Evolutionary conservation across 2,113 vertebrate genomes (phyloP).

Genomic region (Psammodynastes pulverulentus): DNA sequence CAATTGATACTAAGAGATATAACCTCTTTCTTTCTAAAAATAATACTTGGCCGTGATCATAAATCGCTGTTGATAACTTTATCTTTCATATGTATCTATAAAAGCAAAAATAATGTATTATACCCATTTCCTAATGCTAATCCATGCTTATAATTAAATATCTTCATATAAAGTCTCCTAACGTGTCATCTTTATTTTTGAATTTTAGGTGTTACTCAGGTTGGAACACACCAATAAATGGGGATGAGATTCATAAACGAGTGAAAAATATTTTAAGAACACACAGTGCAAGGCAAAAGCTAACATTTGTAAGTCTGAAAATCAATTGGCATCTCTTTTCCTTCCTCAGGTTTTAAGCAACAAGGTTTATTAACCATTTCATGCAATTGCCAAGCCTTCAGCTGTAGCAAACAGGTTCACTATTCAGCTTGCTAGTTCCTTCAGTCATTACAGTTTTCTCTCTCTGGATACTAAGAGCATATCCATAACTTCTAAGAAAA

Average conservation of each 20-base stretch:
- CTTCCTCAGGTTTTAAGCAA: slow-evolving; percentile 4
- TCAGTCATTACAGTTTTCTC: neutral
- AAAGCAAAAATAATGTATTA: neutral
- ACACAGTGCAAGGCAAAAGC: slow-evolving; percentile 73
- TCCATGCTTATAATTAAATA: neutral
- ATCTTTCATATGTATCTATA: neutral
- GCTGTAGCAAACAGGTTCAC: neutral
- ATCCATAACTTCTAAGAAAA: neutral
- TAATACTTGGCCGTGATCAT: neutral
- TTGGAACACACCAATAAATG: slow-evolving; percentile 75
- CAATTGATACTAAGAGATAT: neutral
- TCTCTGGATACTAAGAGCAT: neutral
- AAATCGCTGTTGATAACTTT: neutral
- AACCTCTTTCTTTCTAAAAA: neutral
- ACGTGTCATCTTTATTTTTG: neutral
- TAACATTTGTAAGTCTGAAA: slow-evolving; percentile 73
- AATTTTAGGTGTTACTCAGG: slow-evolving; percentile 76
- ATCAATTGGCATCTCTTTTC: neutral
- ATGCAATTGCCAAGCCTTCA: neutral
- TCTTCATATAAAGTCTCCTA: neutral
- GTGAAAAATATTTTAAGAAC: slow-evolving; percentile 88
- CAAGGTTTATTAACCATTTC: neutral
- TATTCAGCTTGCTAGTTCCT: neutral
- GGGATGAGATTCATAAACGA: slow-evolving; percentile 87
- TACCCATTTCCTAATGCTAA: neutral